phyloP scores from a whole-genome alignment of 2,113 vertebrate species.

The Arenaria interpres region DNA sequence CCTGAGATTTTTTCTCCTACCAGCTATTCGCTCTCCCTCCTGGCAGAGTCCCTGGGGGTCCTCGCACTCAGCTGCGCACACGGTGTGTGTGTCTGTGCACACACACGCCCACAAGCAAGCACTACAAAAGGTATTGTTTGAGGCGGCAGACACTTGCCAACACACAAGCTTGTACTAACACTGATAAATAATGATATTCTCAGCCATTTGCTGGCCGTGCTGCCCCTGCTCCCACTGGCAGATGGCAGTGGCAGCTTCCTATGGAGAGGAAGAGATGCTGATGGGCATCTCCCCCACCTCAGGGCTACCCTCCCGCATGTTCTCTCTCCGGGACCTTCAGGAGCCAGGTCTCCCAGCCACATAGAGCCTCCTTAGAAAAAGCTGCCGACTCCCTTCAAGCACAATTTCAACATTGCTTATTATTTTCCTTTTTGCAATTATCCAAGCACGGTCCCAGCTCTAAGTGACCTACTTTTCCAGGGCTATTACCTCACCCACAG shows the following conservation, averaged over 20 bases:
- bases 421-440: conserved; percentile 7
- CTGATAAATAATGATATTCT: background rate
- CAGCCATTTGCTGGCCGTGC: conserved; percentile 35
- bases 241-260: conserved; percentile 12
- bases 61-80: background rate
- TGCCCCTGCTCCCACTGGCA: conserved; percentile 43
- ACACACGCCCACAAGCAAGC: background rate
- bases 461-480: background rate
- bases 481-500: background rate
- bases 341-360: background rate
- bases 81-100: background rate
- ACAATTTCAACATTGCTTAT: background rate
- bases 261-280: conserved; percentile 1
- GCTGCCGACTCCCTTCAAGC: background rate
- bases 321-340: background rate
- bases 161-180: background rate
- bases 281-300: background rate
- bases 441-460: background rate
- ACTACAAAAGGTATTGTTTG: background rate
- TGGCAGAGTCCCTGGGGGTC: background rate
- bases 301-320: background rate
- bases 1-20: background rate
- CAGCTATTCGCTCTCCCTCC: rapidly evolving
- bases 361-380: background rate
- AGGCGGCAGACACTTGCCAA: background rate